A percentile compares a stretch with the other conserved stretches of the same genome.
Conservation (phyloP, 2,888 invertebrate genomes). For the Amorpha juglandis region DNA sequence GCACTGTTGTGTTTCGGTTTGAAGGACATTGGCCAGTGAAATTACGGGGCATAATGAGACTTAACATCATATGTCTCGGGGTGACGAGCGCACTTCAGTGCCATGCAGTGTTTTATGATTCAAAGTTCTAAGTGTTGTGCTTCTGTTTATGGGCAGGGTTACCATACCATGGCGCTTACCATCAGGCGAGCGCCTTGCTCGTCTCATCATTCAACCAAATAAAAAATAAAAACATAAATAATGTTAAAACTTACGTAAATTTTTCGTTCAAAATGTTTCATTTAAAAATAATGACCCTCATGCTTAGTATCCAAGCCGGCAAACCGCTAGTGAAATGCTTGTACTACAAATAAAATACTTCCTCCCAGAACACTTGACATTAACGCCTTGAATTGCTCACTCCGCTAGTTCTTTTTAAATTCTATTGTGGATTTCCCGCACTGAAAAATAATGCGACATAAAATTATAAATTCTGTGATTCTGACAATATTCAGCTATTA, state of each 20-base stretch:
- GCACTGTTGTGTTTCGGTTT: too few relatives aligned
- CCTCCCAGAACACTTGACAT: constrained; percentile 21
- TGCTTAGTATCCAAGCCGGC: not conserved
- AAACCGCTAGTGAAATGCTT: not conserved
- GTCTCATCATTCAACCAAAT: too few relatives aligned
- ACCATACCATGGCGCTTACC: too few relatives aligned
- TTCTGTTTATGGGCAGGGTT: too few relatives aligned
- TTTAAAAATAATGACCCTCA: constrained; percentile 12
- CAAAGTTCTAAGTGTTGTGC: too few relatives aligned
- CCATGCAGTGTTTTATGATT: too few relatives aligned
- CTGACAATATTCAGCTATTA: not conserved
- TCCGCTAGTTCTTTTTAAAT: constrained; percentile 17
- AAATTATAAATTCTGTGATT: not conserved
- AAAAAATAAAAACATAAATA: not conserved
- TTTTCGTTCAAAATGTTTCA: not conserved
- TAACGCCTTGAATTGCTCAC: constrained; percentile 24
- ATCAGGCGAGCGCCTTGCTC: too few relatives aligned
- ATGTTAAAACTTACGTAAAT: not conserved
- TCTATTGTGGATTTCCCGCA: constrained; percentile 1
- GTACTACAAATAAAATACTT: constrained; percentile 23
- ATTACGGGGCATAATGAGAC: too few relatives aligned
- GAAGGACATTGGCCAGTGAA: too few relatives aligned
- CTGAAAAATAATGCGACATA: constrained; percentile 1
- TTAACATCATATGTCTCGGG: too few relatives aligned
- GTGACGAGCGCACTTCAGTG: too few relatives aligned